These are phyloP conservation scores for Chaenocephalus aceratus DNA, from an alignment of 2,113 vertebrate species.

Conservation along the genomic window DNA sequence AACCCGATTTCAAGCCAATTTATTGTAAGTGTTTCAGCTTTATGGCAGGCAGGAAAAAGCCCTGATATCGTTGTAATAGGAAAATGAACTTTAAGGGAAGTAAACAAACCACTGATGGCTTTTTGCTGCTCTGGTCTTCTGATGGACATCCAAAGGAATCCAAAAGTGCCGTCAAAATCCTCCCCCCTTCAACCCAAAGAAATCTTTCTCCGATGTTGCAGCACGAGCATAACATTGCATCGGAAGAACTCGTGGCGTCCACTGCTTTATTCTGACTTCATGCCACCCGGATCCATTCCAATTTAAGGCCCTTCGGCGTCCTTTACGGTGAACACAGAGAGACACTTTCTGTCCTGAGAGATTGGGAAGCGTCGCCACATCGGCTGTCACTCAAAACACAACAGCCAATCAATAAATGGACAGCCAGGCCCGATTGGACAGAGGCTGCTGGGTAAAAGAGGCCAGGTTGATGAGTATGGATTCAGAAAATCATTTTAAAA, in stretches of 20 bases:
- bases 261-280: conserved; percentile 16
- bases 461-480: background rate
- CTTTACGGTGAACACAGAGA: conserved; percentile 37
- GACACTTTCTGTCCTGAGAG: conserved; percentile 39
- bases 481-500: background rate
- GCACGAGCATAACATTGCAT: background rate
- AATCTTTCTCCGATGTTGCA: background rate
- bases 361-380: conserved; percentile 34
- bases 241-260: conserved; percentile 12
- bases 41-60: background rate
- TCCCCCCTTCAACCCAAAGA: background rate
- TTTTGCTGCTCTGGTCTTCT: background rate
- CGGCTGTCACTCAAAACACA: conserved; percentile 57
- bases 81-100: conserved; percentile 10
- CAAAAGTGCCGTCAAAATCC: background rate
- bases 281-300: conserved; percentile 48
- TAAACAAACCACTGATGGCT: conserved; percentile 13
- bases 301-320: conserved; percentile 56
- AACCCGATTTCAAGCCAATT: conserved; percentile 28
- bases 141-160: background rate
- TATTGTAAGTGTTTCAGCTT: background rate
- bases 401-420: conserved; percentile 43
- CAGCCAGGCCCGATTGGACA: conserved; percentile 15
- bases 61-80: conserved; percentile 7
- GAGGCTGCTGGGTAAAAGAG: background rate